Base-by-base conservation (phyloP, 2,888 invertebrate species). In the Diadromus collaris region DNA sequence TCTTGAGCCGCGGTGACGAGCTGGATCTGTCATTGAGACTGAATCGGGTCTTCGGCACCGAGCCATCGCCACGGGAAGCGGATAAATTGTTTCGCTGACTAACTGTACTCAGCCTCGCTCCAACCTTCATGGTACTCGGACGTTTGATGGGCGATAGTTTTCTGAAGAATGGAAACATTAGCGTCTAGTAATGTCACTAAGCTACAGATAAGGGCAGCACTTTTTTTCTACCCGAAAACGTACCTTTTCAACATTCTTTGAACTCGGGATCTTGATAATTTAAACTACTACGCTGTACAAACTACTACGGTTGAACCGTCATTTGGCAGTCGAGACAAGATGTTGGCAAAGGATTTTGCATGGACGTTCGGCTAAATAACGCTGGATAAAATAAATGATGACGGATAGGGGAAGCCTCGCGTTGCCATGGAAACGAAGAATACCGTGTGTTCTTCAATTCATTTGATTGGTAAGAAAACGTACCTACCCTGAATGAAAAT, bases 1-100 rank as follows among this genome's bases (percentile, higher is more conserved):
- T 83, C 68, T 87, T 88, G 4, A 88, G 69, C 65, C 88, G 83
- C 7, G 89, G 82, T 2, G 86, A 85, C 9, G 80, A 83, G 48
- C 19, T 72, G 10, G 83, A 72, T 29, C 75, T 65, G n/a, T 86
- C 83, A 9, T 77, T 82, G 5, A 78, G 56, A n/a, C 10, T 82
- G 63, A 85, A 83, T 46, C 83, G 82, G 0, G 84, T 85, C 76
- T 86, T 88, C 1, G 85, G 85, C 2, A 19, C 63, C 41, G 32
- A n/a, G 5, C n/a, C 51, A 27, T 60, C 60, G 21, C 46, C 70
- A 48, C 38, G 56, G 0, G 29, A 68, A 29, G 21, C 44, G 5
- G 27, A 44, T 16, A 60, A 70, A 7, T 48, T 68, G 51, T 76
- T 54, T 2, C 75, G 56, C 21, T 75, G 72, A 32, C 67, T 46